Evolutionary conservation across 2,888 invertebrate genomes (phyloP), one percentile per base, ranked within the genome.

Genomic region (Melipona bicolor): DNA sequence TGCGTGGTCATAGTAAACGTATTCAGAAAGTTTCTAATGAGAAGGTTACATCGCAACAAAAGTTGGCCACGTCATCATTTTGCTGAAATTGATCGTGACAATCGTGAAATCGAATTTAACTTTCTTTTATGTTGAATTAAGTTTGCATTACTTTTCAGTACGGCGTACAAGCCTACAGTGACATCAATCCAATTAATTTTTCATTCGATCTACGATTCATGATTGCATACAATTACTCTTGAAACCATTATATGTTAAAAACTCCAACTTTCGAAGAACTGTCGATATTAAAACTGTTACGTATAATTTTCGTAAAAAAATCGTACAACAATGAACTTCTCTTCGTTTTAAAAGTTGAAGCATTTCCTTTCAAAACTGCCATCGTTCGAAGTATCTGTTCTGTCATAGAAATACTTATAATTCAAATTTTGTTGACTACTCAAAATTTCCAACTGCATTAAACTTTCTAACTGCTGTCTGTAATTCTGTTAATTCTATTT

Each of bases 21-120:
- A 24, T 13, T n/a, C 43, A 50, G 49, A 50, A 76, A 76, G 27
- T 68, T 76, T 76, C 24, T 27, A 32, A 75, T 49, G 49, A 68
- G 49, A 32, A 76, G 68, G 43, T 59, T 68, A 17, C 17, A 5
- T 59, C 27, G 17, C 17, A 15, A 0, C 9, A 21, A 9, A 43
- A 56, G 56, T 43, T 43, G n/a, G 21, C 24, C 50, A 27, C 36
- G 36, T 21, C 62, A 13, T 15, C 61, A 43, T 49, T 67, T 43
- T 21, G 19, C 9, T 27, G 1, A 21, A 17, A 17, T 24, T 61
- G 67, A n/a, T 68, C 49, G 3, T 32, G 49, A 49, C 49, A 27
- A 9, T 21, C 21, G 15, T 13, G 15, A 36, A 36, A 64, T 65
- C 19, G 24, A 54, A 54, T 36, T 70, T 36, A 69, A n/a, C 9